Base-by-base conservation (phyloP, 2,888 invertebrate genomes). In the Epistrophe eligans region DNA sequence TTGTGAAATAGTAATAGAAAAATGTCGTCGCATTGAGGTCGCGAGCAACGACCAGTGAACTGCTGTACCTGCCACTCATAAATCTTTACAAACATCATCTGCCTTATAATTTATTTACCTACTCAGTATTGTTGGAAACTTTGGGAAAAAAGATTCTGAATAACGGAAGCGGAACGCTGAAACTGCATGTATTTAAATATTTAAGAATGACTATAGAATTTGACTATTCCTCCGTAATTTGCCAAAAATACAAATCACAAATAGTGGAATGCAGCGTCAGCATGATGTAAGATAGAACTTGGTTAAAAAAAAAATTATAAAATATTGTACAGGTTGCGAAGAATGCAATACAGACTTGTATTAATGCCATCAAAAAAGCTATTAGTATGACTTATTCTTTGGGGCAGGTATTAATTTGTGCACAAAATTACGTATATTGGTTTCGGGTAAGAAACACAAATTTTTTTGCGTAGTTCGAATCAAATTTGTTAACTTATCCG, bases 41-140 rank as follows among this genome's bases (percentile, higher is more conserved):
- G 70, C 55, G 52, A 7, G 40, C 70, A 52, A 24, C 50, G 19
- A 50, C 50, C 70, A 52, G 28, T 50, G 17, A 66, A 66, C 24
- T 48, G 48, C 28, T 64, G 62, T 66, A 60, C 17, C 62, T 58
- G 40, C 19, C 50, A 32, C 50, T 67, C 67, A 67, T 50, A 67
- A 67, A 50, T 67, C 67, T 50, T 15, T 13, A 19, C 13, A 67
- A 67, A 50, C n/a, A n/a, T 2, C 67, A 50, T 28, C 40, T 43
- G 19, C 38, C 35, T 24, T 9, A 35, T 67, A 50, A 67, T 19
- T 67, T 50, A 67, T 67, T 50, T 50, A 48, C 3, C 15, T 15
- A 24, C 43, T 62, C 5, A 13, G 62, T 24, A 62, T 62, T 62
- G 43, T 62, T 62, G n/a, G 43, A 45, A 43, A 55, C 10, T 62